Evolutionary conservation across 1,140 invertebrate species (phyloP), one percentile per base, ranked within the genome.

Genomic region (Trichogramma pretiosum): DNA sequence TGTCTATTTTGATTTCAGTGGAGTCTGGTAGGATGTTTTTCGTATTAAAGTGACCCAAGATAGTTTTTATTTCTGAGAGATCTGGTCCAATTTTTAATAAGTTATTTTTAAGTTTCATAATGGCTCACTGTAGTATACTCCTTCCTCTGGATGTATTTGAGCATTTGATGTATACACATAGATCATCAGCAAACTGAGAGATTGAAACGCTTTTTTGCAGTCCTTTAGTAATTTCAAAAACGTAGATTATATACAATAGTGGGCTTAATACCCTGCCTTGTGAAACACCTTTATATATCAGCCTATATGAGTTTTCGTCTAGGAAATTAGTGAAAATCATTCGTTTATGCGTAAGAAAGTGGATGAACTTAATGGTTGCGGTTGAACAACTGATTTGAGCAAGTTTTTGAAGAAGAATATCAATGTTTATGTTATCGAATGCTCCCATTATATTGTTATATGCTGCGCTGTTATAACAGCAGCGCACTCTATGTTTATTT

Each of bases 401-500:
- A 5, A 55, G 14, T 23, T 49, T 39, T 36, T 43, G n/a, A 28
- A 41, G 13, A 3, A 55, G 23, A 28, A 48, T 44, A 28, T 37
- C 37, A 5, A 35, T 30, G 13, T 52, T 41, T 5, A 51, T 42
- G 28, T 55, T 55, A 36, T 49, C 46, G 22, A 55, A 55, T 8
- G 48, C 49, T 1, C 53, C 43, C n/a, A 33, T 5, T 1, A 53
- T 46, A 35, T 53, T 48, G 2, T 50, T 8, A 17, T 41, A 47
- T 5, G 38, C 48, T 8, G 16, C 44, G n/a, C n/a, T n/a, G n/a
- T n/a, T n/a, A n/a, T n/a, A n/a, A n/a, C n/a, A n/a, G n/a, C n/a
- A n/a, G n/a, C n/a, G n/a, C n/a, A n/a, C n/a, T n/a, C n/a, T n/a
- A n/a, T n/a, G n/a, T n/a, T n/a, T n/a, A n/a, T n/a, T n/a, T n/a